phyloP scores from a whole-genome alignment of 2,797 vertebrate genomes.

The Mus spretus region DNA sequence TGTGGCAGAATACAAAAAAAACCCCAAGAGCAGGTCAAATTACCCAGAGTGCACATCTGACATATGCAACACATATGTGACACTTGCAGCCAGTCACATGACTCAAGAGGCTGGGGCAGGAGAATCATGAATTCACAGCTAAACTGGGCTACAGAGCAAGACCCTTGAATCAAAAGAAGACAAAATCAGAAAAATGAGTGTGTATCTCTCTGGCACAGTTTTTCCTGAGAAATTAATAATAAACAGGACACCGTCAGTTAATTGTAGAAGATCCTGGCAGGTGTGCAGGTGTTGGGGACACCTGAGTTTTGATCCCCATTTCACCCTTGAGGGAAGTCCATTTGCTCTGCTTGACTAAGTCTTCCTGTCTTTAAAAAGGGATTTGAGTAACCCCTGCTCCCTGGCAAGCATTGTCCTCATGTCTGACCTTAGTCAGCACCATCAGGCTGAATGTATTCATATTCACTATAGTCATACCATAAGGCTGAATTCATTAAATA shows the following conservation, averaged over 20 bases:
- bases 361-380: not conserved
- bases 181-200: not conserved
- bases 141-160: too few species aligned
- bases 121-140: not conserved
- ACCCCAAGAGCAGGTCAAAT: fast-evolving
- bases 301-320: too few species aligned
- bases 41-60: not conserved
- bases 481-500: not conserved
- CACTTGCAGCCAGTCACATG: not conserved
- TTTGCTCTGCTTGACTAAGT: too few species aligned
- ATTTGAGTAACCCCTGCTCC: not conserved
- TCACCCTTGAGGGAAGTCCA: not conserved
- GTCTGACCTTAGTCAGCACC: not conserved
- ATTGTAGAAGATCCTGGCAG: fast-evolving
- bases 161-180: not conserved
- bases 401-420: not conserved
- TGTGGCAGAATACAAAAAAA: fast-evolving
- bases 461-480: too few species aligned
- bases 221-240: not conserved
- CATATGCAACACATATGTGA: too few species aligned
- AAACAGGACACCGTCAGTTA: fast-evolving
- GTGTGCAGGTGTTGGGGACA: fast-evolving
- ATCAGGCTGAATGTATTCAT: not conserved
- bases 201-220: not conserved
- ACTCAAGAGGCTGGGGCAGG: not conserved